Evolutionary conservation across 1,140 invertebrate species (phyloP).

Genomic region (Solen grandis): DNA sequence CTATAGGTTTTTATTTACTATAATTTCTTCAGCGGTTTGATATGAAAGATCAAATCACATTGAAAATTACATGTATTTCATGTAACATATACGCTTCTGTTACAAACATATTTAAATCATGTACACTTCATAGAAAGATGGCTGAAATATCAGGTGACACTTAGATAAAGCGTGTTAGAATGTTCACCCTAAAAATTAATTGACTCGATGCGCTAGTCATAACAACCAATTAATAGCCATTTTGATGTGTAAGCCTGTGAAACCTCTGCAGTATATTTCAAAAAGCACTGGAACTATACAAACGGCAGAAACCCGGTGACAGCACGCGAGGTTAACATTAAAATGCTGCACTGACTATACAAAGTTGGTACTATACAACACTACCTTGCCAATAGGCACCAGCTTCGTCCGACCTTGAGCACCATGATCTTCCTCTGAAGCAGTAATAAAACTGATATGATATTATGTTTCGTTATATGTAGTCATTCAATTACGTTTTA

Average conservation of each 20-base stretch:
- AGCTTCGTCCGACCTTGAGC: conserved; percentile 22
- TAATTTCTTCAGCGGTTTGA: no score
- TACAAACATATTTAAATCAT: no score
- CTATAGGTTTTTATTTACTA: no score
- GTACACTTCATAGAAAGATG: no score
- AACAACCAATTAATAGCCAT: neutral
- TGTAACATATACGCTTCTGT: no score
- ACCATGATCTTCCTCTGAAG: conserved; percentile 5
- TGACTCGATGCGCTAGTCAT: neutral
- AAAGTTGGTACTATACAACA: neutral
- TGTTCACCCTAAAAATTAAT: neutral
- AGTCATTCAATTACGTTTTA: neutral
- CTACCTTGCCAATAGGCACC: conserved; percentile 22
- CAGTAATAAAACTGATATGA: neutral
- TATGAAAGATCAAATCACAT: no score
- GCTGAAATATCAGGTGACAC: no score
- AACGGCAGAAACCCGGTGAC: neutral
- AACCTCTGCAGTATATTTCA: neutral
- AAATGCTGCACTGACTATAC: neutral
- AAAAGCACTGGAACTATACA: neutral
- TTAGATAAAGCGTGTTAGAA: no score
- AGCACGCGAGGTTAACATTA: neutral
- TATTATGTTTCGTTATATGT: neutral
- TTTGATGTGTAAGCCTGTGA: neutral
- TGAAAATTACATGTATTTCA: no score